phyloP scores from a whole-genome alignment of 2,113 vertebrate species.

The Mola mola region DNA sequence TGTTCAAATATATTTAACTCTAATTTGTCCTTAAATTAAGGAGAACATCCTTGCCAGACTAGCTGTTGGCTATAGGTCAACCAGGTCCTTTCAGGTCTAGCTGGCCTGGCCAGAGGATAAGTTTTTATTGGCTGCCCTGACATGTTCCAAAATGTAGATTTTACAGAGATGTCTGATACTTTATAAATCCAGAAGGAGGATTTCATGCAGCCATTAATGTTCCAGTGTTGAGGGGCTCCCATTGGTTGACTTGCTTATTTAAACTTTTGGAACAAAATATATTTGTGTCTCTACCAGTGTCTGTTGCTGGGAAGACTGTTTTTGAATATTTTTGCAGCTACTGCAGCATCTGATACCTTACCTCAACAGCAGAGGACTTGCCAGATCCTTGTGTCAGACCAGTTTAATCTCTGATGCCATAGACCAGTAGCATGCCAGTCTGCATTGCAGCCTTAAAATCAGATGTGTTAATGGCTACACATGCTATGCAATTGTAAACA shows the following conservation, averaged over 20 bases:
- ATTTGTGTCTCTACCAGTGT: slow-evolving; percentile 7
- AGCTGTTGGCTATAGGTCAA: slow-evolving; percentile 12
- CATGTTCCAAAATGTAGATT: too few species aligned
- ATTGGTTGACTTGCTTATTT: too few species aligned
- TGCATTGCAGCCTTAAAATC: slow-evolving; percentile 11
- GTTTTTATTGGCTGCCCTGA: background rate
- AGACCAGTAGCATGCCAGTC: background rate
- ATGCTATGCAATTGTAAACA: slow-evolving; percentile 21
- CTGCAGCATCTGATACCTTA: slow-evolving; percentile 45
- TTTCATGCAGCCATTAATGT: too few species aligned
- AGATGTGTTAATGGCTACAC: slow-evolving; percentile 16
- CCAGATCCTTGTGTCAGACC: background rate
- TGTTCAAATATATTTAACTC: slow-evolving; percentile 30
- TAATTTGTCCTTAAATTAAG: slow-evolving; percentile 43
- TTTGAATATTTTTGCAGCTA: slow-evolving; percentile 76
- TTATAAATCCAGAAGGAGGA: too few species aligned
- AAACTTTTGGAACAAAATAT: slow-evolving; percentile 9
- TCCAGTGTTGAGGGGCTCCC: too few species aligned
- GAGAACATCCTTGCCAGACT: slow-evolving; percentile 15
- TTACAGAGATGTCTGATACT: too few species aligned
- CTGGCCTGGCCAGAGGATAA: slow-evolving; percentile 23
- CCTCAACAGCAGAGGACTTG: background rate
- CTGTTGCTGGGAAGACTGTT: slow-evolving; percentile 82
- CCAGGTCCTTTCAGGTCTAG: slow-evolving; percentile 19
- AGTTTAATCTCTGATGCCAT: slow-evolving; percentile 2